Evolutionary conservation across 2,888 invertebrate genomes (phyloP).

Genomic region (Melolontha melolontha): DNA sequence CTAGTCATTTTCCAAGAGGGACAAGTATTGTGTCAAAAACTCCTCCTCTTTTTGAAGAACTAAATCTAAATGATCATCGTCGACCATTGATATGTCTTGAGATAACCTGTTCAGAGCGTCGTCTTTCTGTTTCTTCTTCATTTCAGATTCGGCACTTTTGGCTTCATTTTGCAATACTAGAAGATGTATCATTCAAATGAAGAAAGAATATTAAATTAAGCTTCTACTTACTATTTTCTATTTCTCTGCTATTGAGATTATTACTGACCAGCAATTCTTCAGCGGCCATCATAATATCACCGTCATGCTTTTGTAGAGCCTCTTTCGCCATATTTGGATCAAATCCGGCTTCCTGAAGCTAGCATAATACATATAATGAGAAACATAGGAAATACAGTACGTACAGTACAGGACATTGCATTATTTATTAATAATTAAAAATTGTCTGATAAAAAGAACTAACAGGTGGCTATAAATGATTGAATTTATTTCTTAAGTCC

Average conservation of each 20-base stretch:
- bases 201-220: conserved; percentile 1
- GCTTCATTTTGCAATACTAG: conserved; percentile 11
- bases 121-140: conserved; percentile 63
- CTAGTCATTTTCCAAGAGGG: conserved; percentile 65
- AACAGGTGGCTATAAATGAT: too few relatives aligned
- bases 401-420: too few relatives aligned
- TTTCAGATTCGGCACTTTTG: conserved; percentile 42
- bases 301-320: conserved; percentile 69
- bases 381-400: background rate
- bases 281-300: conserved; percentile 71
- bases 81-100: conserved; percentile 69
- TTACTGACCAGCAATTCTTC: conserved; percentile 69
- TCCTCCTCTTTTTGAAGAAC: conserved; percentile 77
- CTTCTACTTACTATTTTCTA: conserved; percentile 40
- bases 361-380: conserved; percentile 40
- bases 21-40: conserved; percentile 76
- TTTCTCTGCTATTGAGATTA: conserved; percentile 59
- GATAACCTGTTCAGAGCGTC: conserved; percentile 73
- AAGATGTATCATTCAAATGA: background rate
- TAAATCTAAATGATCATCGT: conserved; percentile 82
- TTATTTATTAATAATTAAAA: too few relatives aligned
- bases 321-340: conserved; percentile 66
- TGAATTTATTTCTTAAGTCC: too few relatives aligned
- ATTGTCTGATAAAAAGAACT: too few relatives aligned
- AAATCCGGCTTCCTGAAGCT: conserved; percentile 75